Percentiles rank a stretch among this genome's conserved stretches.
These are phyloP conservation scores for Labia minor DNA, from an alignment of 2,888 invertebrate species.

Conservation along the genomic window DNA sequence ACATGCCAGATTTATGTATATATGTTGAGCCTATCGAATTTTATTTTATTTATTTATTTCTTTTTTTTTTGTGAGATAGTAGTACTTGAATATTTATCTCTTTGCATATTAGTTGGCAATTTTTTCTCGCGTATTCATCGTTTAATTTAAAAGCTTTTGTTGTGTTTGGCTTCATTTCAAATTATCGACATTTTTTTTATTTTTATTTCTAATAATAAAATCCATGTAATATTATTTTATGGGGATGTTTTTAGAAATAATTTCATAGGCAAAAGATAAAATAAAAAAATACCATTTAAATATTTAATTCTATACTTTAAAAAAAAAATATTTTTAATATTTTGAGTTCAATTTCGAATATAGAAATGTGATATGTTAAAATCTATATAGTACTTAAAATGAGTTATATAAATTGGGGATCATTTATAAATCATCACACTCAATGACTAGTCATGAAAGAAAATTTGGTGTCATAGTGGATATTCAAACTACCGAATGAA, in stretches of 20 bases:
- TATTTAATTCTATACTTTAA: no score
- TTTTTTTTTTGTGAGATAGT: neutral
- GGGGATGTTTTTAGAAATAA: neutral
- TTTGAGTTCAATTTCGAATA: no score
- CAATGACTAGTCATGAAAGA: no score
- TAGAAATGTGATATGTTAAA: no score
- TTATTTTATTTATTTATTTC: neutral
- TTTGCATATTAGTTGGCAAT: slow-evolving; percentile 1
- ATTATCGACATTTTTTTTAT: slow-evolving; percentile 7
- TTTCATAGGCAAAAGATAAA: no score
- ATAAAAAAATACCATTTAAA: no score
- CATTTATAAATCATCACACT: no score
- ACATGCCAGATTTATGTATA: slow-evolving; percentile 7
- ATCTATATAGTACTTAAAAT: no score
- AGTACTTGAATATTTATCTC: slow-evolving; percentile 7
- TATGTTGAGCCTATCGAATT: neutral
- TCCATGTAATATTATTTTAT: neutral
- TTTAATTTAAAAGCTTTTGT: slow-evolving; percentile 8
- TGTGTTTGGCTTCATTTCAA: slow-evolving; percentile 9
- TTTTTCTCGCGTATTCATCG: slow-evolving; percentile 7
- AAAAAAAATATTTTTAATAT: no score
- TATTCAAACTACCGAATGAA: no score
- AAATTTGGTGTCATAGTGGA: no score
- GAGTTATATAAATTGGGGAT: no score
- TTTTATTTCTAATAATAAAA: neutral